Base-by-base conservation (phyloP, 2,797 vertebrate genomes). In the Poecilia wingei region DNA sequence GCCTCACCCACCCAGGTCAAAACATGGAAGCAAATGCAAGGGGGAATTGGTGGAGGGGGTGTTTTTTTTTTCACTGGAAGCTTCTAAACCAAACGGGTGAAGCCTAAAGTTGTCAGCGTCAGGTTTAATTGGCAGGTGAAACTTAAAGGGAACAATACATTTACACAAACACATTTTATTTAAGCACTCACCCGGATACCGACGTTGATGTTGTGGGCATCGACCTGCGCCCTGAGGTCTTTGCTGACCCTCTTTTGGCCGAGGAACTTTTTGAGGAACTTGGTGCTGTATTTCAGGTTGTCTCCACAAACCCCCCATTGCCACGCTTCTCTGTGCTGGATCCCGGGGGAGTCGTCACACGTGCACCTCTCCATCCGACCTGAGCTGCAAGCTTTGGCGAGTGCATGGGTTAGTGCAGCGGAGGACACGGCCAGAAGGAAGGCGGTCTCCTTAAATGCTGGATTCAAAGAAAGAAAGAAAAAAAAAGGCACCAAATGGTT, bases 281-380 rank as follows among this genome's bases (percentile, higher is more conserved):
- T 98, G 91, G 97, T 98, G 95, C 98, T 99, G 81, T 99, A 99
- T 84, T 98, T 98, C 88, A 99, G 96, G 93, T 99, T 99, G 96
- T 99, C 98, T 0, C 98, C 98, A 0, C 98, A 99, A 76, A 98
- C 96, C 0, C 98, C 98, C 98, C 98, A 99, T 88, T 99, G 98
- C 98, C 98, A 99, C 4, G 98, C 98, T 84, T 98, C 97, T 53
- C 97, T 96, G 85, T 98, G 98, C 94, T 99, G 97, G 91, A 99
- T 96, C 28, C 96, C 98, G 0, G 97, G 98, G 25, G 98, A 98
- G 84, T 99, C 98, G 1, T 99, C 98, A 0, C 98, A 99, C 6
- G 98, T 99, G 90, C 98, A 99, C 77, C 98, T 96, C 92, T 99
- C 98, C 98, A 99, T 99, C 31, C 98, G 97, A 7, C 98, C 98